Conservation (phyloP, 2,797 vertebrate species). For the Argyrosomus regius region DNA sequence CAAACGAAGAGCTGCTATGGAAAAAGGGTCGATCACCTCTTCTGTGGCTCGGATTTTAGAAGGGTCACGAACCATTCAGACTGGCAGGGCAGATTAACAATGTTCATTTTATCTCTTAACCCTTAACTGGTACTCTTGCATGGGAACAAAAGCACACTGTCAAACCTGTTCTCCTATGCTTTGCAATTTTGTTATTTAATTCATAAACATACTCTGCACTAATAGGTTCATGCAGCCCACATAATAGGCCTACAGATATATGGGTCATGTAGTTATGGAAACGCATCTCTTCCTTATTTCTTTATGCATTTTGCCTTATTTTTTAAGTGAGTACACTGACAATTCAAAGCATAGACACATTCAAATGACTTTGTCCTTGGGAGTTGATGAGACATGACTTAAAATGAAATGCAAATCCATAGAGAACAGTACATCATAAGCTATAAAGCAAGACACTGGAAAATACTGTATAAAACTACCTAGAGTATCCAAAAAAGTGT, state of each 20-base stretch:
- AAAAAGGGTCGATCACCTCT: background rate
- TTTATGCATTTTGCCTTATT: background rate
- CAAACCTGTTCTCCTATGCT: background rate
- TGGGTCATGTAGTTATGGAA: background rate
- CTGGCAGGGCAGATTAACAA: conserved; percentile 9
- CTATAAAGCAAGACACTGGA: background rate
- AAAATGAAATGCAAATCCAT: conserved; percentile 28
- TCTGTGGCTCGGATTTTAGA: conserved; percentile 10
- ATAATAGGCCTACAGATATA: background rate
- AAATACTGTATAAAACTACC: background rate
- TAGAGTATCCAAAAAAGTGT: background rate
- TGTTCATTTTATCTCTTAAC: background rate
- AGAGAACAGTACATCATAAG: background rate
- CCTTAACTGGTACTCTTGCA: background rate
- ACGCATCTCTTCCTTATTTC: background rate
- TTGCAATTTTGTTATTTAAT: conserved; percentile 4
- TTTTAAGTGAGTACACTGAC: background rate
- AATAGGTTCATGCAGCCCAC: background rate
- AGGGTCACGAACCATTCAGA: conserved; percentile 17
- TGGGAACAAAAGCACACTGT: background rate
- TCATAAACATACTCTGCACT: background rate
- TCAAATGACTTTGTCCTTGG: conserved; percentile 35
- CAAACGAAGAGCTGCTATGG: background rate
- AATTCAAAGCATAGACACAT: conserved; percentile 15
- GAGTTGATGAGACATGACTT: conserved; percentile 26